phyloP scores from a whole-genome alignment of 2,888 invertebrate genomes.

The Trichopoda pennipes region DNA sequence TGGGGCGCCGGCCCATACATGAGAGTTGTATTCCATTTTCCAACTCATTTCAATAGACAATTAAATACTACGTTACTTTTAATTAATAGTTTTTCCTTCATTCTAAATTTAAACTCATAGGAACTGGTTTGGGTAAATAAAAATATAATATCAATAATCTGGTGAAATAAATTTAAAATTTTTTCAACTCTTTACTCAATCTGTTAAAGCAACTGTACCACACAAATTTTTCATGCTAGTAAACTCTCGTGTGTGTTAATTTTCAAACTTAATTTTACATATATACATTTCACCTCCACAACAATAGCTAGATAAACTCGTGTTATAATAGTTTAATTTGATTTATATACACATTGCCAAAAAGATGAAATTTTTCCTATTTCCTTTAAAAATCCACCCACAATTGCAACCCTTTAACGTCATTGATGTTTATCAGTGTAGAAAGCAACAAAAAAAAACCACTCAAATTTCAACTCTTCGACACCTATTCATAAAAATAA shows the following conservation, averaged over 20 bases:
- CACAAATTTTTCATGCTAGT: neutral
- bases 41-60: no score
- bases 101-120: no score
- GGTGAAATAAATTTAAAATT: no score
- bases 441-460: neutral
- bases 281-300: neutral
- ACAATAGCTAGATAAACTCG: slow-evolving; percentile 19
- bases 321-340: slow-evolving; percentile 48
- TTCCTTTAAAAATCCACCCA: slow-evolving; percentile 49
- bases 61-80: no score
- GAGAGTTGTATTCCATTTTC: no score
- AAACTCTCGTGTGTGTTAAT: neutral
- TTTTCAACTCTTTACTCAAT: neutral
- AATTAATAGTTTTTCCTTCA: no score
- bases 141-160: no score
- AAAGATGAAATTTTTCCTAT: slow-evolving; percentile 41
- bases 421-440: slow-evolving; percentile 5
- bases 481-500: slow-evolving; percentile 70
- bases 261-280: neutral
- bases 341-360: slow-evolving; percentile 57
- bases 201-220: slow-evolving; percentile 28
- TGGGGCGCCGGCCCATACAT: no score
- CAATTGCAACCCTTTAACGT: slow-evolving; percentile 39
- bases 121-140: no score
- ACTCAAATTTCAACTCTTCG: slow-evolving; percentile 66